Evolutionary conservation across 2,113 vertebrate genomes (phyloP).

Genomic region (Rattus norvegicus): DNA sequence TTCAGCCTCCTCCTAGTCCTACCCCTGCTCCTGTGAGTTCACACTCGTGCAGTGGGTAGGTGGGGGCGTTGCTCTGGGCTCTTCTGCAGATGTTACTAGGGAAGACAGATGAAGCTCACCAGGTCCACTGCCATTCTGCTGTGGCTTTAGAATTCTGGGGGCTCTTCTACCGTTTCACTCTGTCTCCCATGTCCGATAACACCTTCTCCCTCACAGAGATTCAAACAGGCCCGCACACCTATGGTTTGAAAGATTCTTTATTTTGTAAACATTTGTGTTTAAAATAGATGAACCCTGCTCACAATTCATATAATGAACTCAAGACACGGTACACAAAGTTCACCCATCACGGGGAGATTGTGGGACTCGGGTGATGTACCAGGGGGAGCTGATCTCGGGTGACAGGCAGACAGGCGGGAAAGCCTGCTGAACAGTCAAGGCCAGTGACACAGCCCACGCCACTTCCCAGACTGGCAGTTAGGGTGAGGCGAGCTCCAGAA

Average conservation of each 20-base stretch:
- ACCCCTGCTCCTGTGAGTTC: not conserved
- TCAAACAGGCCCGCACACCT: not conserved
- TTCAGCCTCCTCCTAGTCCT: no score
- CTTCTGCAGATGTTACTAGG: not conserved
- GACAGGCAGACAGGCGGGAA: constrained; percentile 49
- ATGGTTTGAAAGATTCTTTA: constrained; percentile 85
- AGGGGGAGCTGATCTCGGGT: constrained; percentile 54
- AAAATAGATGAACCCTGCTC: constrained; percentile 82
- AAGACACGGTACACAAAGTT: constrained; percentile 73
- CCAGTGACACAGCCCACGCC: constrained; percentile 30
- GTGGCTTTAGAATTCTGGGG: not conserved
- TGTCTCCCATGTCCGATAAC: not conserved
- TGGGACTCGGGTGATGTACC: constrained; percentile 61
- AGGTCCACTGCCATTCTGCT: not conserved
- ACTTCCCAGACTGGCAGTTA: not conserved
- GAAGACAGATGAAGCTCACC: not conserved
- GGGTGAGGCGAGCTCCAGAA: not conserved
- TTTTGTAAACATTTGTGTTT: constrained; percentile 86
- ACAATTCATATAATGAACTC: constrained; percentile 77
- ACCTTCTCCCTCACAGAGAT: not conserved
- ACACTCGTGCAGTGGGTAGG: not conserved
- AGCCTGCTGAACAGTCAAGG: constrained; percentile 45
- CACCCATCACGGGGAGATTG: constrained; percentile 73
- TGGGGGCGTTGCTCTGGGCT: not conserved
- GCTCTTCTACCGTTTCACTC: not conserved